Percentiles rank a stretch among this genome's conserved stretches.
phyloP scores from a whole-genome alignment of 2,888 invertebrate genomes.

The Trimorus sp. region DNA sequence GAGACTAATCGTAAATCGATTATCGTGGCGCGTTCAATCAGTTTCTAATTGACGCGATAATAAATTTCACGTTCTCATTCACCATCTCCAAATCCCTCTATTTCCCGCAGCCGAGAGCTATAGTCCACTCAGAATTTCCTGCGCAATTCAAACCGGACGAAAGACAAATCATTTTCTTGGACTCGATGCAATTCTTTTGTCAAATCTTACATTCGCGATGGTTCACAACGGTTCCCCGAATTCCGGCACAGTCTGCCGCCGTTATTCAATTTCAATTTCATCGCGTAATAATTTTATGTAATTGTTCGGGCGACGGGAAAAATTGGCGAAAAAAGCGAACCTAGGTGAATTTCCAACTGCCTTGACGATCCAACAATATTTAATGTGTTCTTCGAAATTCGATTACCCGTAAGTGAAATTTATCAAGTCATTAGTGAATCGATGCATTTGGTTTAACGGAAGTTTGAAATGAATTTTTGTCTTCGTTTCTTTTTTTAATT shows the following conservation, averaged over 20 bases:
- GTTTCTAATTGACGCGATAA: conserved; percentile 78
- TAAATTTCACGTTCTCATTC: conserved; percentile 72
- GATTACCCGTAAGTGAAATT: no score
- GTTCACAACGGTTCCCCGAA: conserved; percentile 25
- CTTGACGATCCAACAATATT: no score
- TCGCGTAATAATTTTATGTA: conserved; percentile 13
- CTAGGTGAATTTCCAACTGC: no score
- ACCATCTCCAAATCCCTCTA: conserved; percentile 59
- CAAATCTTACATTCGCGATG: conserved; percentile 35
- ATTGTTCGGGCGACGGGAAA: neutral
- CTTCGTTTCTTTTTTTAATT: conserved; percentile 28
- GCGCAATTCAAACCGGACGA: conserved; percentile 45
- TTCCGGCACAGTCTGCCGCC: conserved; percentile 1
- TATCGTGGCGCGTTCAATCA: conserved; percentile 76
- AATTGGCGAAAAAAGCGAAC: no score
- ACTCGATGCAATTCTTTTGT: conserved; percentile 35
- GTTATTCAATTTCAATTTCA: conserved; percentile 8
- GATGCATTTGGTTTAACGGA: conserved; percentile 22
- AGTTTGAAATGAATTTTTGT: conserved; percentile 52
- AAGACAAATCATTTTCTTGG: conserved; percentile 54
- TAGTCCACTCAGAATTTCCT: conserved; percentile 57
- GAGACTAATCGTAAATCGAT: conserved; percentile 74
- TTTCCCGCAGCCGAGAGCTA: conserved; percentile 43
- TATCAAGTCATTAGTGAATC: neutral
- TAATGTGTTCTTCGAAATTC: neutral